A percentile compares a stretch with the other conserved stretches of the same genome.
These are phyloP conservation scores for Agrochola lychnidis DNA, from an alignment of 2,888 invertebrate species.

Conservation along the genomic window DNA sequence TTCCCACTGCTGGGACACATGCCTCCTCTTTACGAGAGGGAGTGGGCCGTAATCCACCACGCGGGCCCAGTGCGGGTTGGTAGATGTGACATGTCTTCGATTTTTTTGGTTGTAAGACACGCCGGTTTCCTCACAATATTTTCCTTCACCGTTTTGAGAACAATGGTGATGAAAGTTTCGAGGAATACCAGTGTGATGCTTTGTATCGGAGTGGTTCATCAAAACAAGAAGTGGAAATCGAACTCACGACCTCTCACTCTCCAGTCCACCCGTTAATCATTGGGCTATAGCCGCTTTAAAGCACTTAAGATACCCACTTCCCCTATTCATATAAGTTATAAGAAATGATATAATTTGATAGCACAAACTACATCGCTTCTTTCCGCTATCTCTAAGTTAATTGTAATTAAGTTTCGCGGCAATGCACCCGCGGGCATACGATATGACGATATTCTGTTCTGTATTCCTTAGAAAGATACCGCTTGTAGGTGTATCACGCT, in stretches of 20 bases:
- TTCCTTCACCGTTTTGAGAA: too few species aligned
- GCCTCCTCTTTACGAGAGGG: too few species aligned
- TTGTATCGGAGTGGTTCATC: too few species aligned
- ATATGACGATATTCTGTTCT: conserved; percentile 41
- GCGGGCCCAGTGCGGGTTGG: too few species aligned
- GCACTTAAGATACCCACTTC: background rate
- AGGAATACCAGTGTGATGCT: too few species aligned
- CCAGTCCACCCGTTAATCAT: background rate
- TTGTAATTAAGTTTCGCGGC: conserved; percentile 61
- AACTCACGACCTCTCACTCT: background rate
- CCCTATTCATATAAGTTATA: conserved; percentile 9
- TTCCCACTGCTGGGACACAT: too few species aligned
- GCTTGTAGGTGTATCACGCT: conserved; percentile 12
- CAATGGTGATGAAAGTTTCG: too few species aligned
- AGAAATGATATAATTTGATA: conserved; percentile 54
- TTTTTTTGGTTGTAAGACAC: too few species aligned
- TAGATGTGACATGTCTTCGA: too few species aligned
- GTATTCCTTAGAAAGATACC: conserved; percentile 50
- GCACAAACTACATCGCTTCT: conserved; percentile 54
- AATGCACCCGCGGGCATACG: conserved; percentile 64
- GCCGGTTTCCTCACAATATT: too few species aligned
- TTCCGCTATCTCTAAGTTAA: conserved; percentile 58
- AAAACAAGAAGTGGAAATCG: too few species aligned
- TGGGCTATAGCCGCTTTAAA: background rate
- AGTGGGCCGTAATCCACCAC: too few species aligned